These are phyloP conservation scores for Pavo muticus DNA, from an alignment of 2,113 vertebrate species.

Conservation along the genomic window DNA sequence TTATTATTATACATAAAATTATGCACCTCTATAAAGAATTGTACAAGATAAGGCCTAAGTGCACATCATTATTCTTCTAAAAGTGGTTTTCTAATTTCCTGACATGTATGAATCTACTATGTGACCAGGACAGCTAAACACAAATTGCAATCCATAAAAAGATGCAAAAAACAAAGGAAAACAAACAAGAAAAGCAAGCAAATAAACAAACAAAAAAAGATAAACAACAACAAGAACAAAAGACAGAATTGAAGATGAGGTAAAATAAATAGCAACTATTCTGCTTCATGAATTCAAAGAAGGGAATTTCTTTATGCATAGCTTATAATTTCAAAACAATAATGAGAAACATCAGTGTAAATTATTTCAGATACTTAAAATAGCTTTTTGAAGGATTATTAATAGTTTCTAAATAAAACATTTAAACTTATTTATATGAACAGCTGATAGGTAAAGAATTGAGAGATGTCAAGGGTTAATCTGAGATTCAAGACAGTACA, in stretches of 20 bases:
- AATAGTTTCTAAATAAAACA: not conserved
- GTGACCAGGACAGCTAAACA: not conserved
- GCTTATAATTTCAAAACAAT: not conserved
- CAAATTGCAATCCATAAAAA: not conserved
- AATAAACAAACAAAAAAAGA: too few relatives aligned
- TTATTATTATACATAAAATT: not conserved
- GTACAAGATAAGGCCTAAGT: not conserved
- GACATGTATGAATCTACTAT: not conserved
- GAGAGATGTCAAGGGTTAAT: not conserved
- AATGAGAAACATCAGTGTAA: not conserved
- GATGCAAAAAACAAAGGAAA: not conserved
- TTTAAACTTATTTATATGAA: not conserved
- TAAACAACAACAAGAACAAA: not conserved
- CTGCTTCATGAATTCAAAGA: not conserved
- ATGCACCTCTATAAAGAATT: not conserved
- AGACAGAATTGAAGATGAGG: slow-evolving; percentile 2
- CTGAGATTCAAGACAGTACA: not conserved
- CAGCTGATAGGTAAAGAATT: not conserved
- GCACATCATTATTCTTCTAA: not conserved
- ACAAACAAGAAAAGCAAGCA: too few relatives aligned
- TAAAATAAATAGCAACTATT: not conserved
- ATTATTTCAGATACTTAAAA: not conserved
- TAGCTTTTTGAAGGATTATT: not conserved
- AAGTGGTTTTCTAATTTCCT: not conserved
- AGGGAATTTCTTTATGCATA: not conserved